Evolutionary conservation across 2,888 invertebrate genomes (phyloP), one percentile per base, ranked within the genome.

Genomic region (Brenthis hecate): DNA sequence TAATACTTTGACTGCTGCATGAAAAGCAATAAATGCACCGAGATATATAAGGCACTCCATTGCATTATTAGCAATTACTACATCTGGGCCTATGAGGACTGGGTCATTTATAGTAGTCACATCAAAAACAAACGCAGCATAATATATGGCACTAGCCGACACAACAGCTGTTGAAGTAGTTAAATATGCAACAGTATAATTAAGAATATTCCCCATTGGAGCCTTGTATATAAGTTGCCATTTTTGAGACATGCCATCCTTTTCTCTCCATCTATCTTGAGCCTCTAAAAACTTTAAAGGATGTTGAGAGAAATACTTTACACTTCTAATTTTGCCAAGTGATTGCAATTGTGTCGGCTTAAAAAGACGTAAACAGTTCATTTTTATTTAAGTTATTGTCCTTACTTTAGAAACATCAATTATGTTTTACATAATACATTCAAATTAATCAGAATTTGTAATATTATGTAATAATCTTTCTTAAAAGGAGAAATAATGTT

Each of bases 151-250:
- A 50, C 77, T 70, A 48, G 76, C 74, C 8, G 78, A 76, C 23
- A 88, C 69, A 5, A 83, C 72, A 53, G 78, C 72, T 28, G 88
- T 87, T 11, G 91, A 84, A 57, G 86, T 68, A 28, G 89, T 86
- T 61, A 92, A 71, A 74, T 88, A 92, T 13, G 84, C 78, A 1
- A 88, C 76, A 6, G 82, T 66, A 73, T 78, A 85, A 53, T 89
- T 89, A 2, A 92, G 75, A 23, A 74, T 57, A 6, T 78, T 81
- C 6, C 85, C 85, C 91, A 92, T 89, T 1, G 92, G 92, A 5
- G 88, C 91, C 79, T 90, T 92, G 69, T 92, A 92, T 68, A 92
- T 90, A 64, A 92, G 74, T 53, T 91, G 81, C 86, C 88, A 92
- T 28, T 80, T 76, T 73, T 80, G 80, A 13, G 89, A 80, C 56